These are phyloP conservation scores for Blera fallax DNA, from an alignment of 2,888 invertebrate species.

Conservation along the genomic window DNA sequence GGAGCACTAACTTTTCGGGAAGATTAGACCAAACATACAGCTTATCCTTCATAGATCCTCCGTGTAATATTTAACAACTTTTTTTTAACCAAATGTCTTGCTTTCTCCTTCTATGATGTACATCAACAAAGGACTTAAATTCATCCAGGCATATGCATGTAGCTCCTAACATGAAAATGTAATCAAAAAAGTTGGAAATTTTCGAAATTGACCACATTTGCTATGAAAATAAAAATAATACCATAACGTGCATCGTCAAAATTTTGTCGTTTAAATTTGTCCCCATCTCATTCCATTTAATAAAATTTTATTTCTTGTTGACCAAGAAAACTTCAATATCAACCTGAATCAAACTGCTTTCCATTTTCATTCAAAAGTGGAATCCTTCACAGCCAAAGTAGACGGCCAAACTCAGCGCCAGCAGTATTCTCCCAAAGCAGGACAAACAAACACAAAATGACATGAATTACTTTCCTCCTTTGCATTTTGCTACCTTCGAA, in stretches of 20 bases:
- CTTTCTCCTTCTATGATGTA: too few relatives aligned
- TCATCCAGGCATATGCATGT: conserved; percentile 1
- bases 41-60: too few relatives aligned
- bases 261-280: conserved; percentile 8
- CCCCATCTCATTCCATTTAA: conserved; percentile 4
- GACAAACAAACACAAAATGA: conserved; percentile 60
- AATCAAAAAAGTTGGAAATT: conserved; percentile 12
- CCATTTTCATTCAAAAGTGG: conserved; percentile 44
- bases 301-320: conserved; percentile 50
- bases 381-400: conserved; percentile 24
- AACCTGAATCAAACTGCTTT: conserved; percentile 55
- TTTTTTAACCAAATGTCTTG: too few relatives aligned
- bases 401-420: conserved; percentile 14
- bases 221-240: not conserved
- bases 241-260: not conserved
- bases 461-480: conserved; percentile 3
- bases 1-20: too few relatives aligned
- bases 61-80: too few relatives aligned
- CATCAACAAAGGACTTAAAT: not conserved
- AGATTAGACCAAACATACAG: too few relatives aligned
- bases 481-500: conserved; percentile 34
- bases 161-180: not conserved
- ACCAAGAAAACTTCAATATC: conserved; percentile 59
- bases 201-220: conserved; percentile 42
- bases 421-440: not conserved